phyloP scores from a whole-genome alignment of 2,113 vertebrate genomes.

The Leptobrachium ailaonicum region DNA sequence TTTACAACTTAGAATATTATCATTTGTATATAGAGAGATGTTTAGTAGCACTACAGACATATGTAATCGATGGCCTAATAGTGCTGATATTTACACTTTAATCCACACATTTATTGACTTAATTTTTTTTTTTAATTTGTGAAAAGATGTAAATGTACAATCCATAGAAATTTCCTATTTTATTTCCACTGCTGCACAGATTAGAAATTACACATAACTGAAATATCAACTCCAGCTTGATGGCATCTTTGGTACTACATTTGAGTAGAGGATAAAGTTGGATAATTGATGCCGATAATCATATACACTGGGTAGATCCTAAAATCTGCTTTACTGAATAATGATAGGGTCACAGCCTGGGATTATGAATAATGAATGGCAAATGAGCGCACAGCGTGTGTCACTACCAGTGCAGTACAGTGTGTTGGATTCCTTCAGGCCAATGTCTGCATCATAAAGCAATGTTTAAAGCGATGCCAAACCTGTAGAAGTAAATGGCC shows the following conservation, averaged over 20 bases:
- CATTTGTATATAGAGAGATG: slow-evolving; percentile 37
- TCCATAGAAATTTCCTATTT: too few species aligned
- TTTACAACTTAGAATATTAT: not conserved
- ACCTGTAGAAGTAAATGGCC: slow-evolving; percentile 23
- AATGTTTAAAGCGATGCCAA: slow-evolving; percentile 20
- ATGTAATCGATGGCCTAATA: slow-evolving; percentile 32
- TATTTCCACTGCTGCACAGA: too few species aligned
- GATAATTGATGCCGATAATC: not conserved
- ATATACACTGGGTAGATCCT: not conserved
- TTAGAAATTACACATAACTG: too few species aligned
- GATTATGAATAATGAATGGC: slow-evolving; percentile 28
- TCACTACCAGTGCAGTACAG: not conserved
- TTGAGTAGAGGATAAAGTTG: too few species aligned
- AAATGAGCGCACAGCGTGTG: slow-evolving; percentile 28
- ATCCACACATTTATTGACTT: too few species aligned
- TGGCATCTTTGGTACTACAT: too few species aligned
- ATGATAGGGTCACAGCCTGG: slow-evolving; percentile 13
- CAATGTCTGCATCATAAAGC: slow-evolving; percentile 25
- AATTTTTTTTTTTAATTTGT: too few species aligned
- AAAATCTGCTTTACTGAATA: slow-evolving; percentile 6
- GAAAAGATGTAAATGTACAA: too few species aligned
- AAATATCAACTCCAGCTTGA: too few species aligned
- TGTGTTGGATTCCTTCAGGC: slow-evolving; percentile 29
- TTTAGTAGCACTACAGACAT: slow-evolving; percentile 17
- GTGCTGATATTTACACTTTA: not conserved